Base-by-base conservation (phyloP, 2,888 invertebrate species). In the Sialis fuliginosa region DNA sequence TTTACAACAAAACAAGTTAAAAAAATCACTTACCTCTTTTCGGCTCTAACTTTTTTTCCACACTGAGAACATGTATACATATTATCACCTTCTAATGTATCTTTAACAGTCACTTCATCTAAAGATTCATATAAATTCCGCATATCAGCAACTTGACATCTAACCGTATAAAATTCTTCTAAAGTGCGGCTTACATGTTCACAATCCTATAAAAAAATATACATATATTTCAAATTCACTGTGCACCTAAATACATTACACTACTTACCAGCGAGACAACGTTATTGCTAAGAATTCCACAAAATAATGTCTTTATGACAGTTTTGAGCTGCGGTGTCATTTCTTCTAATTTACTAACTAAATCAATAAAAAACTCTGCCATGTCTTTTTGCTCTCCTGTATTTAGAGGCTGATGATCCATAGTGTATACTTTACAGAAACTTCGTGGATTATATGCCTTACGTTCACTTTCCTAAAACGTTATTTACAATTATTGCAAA, bases 41-140 rank as follows among this genome's bases (percentile, higher is more conserved):
- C 93, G 0, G 95, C 95, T 42, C 93, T 72, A 40, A 95, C 95
- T 74, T 95, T 95, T 58, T 85, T 87, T 6, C 90, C 85, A 62
- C 93, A 95, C 57, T 91, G 90, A 9, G 91, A 91, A 62, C 95
- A 95, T 0, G 92, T 95, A 64, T 95, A 95, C 85, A 95, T 95
- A 64, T 95, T 95, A 66, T 95, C 95, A 42, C 95, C 95, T 64
- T 95, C 95, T 1, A 95, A 67, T 31, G 92, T 93, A 62, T 95
- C 95, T 62, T 95, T 95, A 6, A 93, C 92, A 0, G 93, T 93
- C n/a, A 95, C 90, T 65, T 95, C 93, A 65, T 93, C 91, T 32
- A 95, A 69, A 32, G 91, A 91, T 66, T 95, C 93, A 58, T 92
- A 90, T 34, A 95, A 70, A 66, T 92, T 92, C 44, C 92, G 75